phyloP scores from a whole-genome alignment of 2,797 vertebrate genomes.

The Oreortyx pictus region DNA sequence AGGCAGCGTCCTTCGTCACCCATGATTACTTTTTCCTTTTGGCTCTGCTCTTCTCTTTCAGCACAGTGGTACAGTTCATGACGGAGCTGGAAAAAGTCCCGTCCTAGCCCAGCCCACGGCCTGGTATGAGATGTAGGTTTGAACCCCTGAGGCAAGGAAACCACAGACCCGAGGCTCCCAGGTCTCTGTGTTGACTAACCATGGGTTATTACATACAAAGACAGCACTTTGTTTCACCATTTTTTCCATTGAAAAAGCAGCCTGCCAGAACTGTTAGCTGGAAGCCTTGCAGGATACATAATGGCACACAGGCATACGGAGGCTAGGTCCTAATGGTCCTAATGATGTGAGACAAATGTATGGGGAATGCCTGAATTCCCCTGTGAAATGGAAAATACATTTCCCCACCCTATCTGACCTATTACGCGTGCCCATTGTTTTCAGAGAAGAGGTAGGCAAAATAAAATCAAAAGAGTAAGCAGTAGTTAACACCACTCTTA shows the following conservation, averaged over 20 bases:
- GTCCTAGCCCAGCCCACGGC: background rate
- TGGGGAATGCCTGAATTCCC: constrained; percentile 14
- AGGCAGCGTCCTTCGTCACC: constrained; percentile 68
- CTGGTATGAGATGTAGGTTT: background rate
- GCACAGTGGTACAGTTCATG: background rate
- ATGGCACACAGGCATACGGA: background rate
- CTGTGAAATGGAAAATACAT: background rate
- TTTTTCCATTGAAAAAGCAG: background rate
- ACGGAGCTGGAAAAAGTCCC: constrained; percentile 19
- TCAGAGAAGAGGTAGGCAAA: background rate
- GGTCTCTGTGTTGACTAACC: background rate
- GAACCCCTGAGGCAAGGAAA: constrained; percentile 25
- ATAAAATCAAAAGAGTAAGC: background rate
- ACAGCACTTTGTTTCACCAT: background rate
- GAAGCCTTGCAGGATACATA: background rate
- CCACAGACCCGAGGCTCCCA: rapidly evolving
- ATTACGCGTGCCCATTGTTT: background rate
- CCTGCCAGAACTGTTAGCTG: background rate
- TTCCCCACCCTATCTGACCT: background rate
- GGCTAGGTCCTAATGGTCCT: background rate
- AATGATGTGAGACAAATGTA: background rate
- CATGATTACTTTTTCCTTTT: background rate
- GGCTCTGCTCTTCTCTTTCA: constrained; percentile 15
- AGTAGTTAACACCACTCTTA: background rate
- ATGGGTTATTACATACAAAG: background rate